Evolutionary conservation across 2,888 invertebrate species (phyloP).

Genomic region (Stenolophus ochropezus): DNA sequence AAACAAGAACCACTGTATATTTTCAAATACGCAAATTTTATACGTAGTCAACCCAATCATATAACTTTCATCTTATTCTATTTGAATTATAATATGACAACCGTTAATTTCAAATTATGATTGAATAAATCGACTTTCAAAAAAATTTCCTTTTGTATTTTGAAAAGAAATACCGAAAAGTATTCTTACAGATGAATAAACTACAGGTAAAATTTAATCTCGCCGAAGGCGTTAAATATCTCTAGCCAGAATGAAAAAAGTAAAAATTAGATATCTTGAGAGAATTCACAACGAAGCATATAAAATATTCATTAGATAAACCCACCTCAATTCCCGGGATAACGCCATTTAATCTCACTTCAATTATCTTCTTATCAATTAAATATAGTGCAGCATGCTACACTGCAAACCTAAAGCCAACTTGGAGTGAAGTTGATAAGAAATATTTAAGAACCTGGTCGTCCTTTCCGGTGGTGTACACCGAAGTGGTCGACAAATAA

Average conservation of each 20-base stretch:
- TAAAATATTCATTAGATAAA: slow-evolving; percentile 26
- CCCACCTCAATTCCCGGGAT: background rate
- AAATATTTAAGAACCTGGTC: background rate
- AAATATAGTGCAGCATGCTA: slow-evolving; percentile 13
- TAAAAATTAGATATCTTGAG: background rate
- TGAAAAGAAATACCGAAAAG: too few relatives aligned
- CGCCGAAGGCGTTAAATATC: background rate
- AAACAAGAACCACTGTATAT: too few relatives aligned
- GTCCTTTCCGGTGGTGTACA: background rate
- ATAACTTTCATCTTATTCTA: too few relatives aligned
- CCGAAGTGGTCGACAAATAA: slow-evolving; percentile 7
- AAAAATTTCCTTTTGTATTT: too few relatives aligned
- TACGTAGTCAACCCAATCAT: too few relatives aligned
- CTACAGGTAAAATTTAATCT: background rate
- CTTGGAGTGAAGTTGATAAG: background rate
- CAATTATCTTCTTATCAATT: slow-evolving; percentile 26
- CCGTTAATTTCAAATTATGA: too few relatives aligned
- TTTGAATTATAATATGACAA: too few relatives aligned
- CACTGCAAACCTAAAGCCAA: background rate
- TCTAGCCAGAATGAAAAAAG: background rate
- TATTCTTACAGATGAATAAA: too few relatives aligned
- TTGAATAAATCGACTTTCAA: too few relatives aligned
- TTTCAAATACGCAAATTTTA: too few relatives aligned
- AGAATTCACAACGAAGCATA: slow-evolving; percentile 11
- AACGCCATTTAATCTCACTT: slow-evolving; percentile 15